Conservation (phyloP, 2,888 invertebrate species). For the Petrolisthes manimaculis region DNA sequence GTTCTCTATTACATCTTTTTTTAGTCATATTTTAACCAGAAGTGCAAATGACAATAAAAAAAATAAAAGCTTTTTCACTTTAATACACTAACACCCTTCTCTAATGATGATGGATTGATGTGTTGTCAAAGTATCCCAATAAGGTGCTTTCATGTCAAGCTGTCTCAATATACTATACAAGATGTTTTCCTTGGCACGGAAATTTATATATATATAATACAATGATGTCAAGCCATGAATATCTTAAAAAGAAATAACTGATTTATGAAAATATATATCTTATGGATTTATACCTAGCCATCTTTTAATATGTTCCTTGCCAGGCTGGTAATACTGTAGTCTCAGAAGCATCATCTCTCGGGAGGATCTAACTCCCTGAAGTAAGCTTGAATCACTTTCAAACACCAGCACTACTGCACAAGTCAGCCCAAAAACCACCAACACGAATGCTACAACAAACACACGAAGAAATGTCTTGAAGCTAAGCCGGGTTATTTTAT, state of each 20-base stretch:
- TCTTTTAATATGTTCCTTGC: constrained; percentile 51
- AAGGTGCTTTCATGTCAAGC: no score
- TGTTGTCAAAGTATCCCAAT: no score
- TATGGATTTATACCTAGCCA: constrained; percentile 43
- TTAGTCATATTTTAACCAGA: no score
- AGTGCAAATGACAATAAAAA: no score
- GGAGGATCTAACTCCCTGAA: constrained; percentile 49
- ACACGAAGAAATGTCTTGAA: constrained; percentile 58
- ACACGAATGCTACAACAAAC: constrained; percentile 59
- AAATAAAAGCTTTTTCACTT: no score
- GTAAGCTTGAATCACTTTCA: constrained; percentile 52
- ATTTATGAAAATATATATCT: background rate
- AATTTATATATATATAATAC: no score
- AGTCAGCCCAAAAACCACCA: constrained; percentile 55
- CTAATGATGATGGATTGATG: no score
- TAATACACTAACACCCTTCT: no score
- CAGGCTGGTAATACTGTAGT: constrained; percentile 65
- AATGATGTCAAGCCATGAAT: background rate
- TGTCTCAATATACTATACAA: no score
- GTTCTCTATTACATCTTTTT: no score
- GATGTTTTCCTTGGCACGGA: no score
- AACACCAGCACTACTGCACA: constrained; percentile 56
- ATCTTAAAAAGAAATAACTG: background rate
- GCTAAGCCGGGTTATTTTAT: constrained; percentile 42
- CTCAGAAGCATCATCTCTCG: constrained; percentile 63